Base-by-base conservation (phyloP, 2,888 invertebrate species). In the Mythimna loreyi region DNA sequence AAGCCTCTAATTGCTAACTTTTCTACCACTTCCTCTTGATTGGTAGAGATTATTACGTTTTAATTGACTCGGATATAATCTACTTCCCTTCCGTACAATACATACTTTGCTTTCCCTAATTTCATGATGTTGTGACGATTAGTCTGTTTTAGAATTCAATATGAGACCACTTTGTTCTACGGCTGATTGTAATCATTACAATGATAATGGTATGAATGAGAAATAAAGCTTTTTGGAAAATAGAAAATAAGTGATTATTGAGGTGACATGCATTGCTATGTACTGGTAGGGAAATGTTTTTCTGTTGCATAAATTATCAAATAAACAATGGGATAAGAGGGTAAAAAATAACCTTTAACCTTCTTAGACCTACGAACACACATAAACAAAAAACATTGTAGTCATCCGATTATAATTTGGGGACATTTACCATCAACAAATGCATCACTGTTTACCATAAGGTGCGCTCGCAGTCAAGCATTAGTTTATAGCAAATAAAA, bases 1-100 rank as follows among this genome's bases (percentile, higher is more conserved):
- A 16, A 40, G 40, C 40, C 0, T 40, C 19, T 40, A 40, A 40
- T 19, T 16, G 43, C 43, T 5, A 64, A 65, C 11, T 33, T n/a
- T 13, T 9, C 8, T 19, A 8, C 6, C 7, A 36, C 13, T 25
- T 8, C 28, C 65, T 30, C 66, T 50, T n/a, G 8, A 52, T 45
- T 45, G 43, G 43, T n/a, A 8, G 67, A 67, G 23, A 6, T 40
- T 30, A 67, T 33, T 30, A 66, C 23, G 2, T n/a, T 53, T 45
- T 52, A 53, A 67, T 67, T 43, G 53, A 19, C 3, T 13, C 25
- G 1, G 53, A 53, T 67, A 13, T 28, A 65, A 50, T 40, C 66
- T 50, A 33, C 11, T 52, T 33, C 8, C 8, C 16, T 16, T 19
- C n/a, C 13, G 13, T 9, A 65, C 13, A 36, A 28, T 28, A 28